Base-by-base conservation (phyloP, 2,888 invertebrate genomes). In the Lochmaea capreae region DNA sequence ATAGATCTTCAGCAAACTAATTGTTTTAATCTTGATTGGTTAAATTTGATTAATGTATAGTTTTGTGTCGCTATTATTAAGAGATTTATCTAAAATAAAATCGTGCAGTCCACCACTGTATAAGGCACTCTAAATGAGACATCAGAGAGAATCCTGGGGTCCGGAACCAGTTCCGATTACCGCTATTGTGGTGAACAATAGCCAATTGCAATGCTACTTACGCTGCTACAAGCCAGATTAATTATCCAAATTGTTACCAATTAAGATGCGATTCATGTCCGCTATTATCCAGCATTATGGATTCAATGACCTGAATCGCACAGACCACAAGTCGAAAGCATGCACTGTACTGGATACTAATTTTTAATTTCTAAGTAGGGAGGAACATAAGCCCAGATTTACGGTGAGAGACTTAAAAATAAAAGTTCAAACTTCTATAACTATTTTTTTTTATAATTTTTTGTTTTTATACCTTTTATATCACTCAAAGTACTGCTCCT, bases 231-330 rank as follows among this genome's bases (percentile, higher is more conserved):
- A 86, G 85, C 86, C 85, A 84, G 86, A 86, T 87, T 87, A 87
- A 87, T 87, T 87, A 87, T 86, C 86, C 83, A 89, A 89, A 89
- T 89, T 89, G 89, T 88, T 88, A 84, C 88, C 88, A 89, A 89
- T 89, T 89, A 89, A 88, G 88, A 87, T 86, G 87, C 88, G 87
- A 89, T 89, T 88, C 88, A 88, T 84, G 86, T 83, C 82, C 82
- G 81, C 82, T 82, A 86, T 86, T 85, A 86, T 84, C 82, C 83
- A 77, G 82, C 83, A 83, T 83, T 81, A 81, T 70, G 68, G 76
- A 79, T 78, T 77, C 77, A 76, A 79, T 78, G 72, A 77, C 67
- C 73, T 70, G 67, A 76, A 76, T 68, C 33, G 61, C n/a, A 16
- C 12, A 46, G 62, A 63, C 49, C 62, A 62, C 46, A 46, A 54